A percentile compares a stretch with the other conserved stretches of the same genome.
Conservation (phyloP, 1,140 invertebrate genomes). For the Goniozus legneri region DNA sequence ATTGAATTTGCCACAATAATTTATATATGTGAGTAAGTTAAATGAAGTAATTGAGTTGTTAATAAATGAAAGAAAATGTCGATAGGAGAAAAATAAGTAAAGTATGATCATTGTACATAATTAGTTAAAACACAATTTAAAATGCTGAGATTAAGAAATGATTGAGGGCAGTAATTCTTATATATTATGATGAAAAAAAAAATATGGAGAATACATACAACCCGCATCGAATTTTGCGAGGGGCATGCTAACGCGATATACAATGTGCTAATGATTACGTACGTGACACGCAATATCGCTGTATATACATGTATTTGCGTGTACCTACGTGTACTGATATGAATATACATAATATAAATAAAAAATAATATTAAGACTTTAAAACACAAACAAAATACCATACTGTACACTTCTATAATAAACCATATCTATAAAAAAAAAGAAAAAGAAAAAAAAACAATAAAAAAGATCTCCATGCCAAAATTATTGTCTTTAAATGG, state of each 20-base stretch:
- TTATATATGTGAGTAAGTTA: slow-evolving; percentile 24
- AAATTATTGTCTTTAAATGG: no score
- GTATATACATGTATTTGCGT: slow-evolving; percentile 26
- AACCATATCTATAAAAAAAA: slow-evolving; percentile 35
- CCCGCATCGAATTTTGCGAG: no score
- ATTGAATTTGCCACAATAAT: slow-evolving; percentile 28
- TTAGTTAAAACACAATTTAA: no score
- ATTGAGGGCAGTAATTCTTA: no score
- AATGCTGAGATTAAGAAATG: no score
- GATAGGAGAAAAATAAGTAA: slow-evolving; percentile 23
- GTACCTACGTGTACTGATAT: slow-evolving; percentile 24
- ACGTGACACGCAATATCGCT: slow-evolving; percentile 8
- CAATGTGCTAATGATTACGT: slow-evolving; percentile 13
- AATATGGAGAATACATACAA: no score
- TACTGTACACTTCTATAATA: slow-evolving; percentile 31
- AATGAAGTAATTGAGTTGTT: slow-evolving; percentile 15
- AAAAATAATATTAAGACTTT: slow-evolving; percentile 27
- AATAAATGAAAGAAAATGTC: slow-evolving; percentile 29
- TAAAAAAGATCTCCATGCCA: slow-evolving; percentile 33
- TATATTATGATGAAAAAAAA: no score
- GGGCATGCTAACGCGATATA: no score
- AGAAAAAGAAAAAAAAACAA: slow-evolving; percentile 28
- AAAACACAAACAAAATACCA: slow-evolving; percentile 23
- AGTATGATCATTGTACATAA: slow-evolving; percentile 29
- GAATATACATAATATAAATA: slow-evolving; percentile 27